Evolutionary conservation across 1,140 invertebrate species (phyloP).

Genomic region (Oreohelix idahoensis): DNA sequence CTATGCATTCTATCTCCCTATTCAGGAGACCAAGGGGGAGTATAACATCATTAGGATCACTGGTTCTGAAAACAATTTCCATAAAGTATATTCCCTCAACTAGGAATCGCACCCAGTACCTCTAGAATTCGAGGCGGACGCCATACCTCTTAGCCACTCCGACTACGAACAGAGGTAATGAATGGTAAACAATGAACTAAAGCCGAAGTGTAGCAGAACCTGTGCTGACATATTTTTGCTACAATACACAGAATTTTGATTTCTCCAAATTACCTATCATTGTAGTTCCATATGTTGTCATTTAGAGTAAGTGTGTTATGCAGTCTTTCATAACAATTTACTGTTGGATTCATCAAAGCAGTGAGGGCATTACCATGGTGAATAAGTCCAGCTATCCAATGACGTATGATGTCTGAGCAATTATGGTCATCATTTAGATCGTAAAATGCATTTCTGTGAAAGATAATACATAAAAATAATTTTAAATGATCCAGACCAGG

Average conservation of each 20-base stretch:
- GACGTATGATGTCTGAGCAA: conserved; percentile 9
- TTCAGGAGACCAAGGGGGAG: no score
- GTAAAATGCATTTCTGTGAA: conserved; percentile 11
- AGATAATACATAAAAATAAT: not conserved
- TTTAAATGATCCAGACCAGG: not conserved
- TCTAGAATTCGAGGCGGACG: no score
- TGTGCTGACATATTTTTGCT: no score
- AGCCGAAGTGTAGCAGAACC: no score
- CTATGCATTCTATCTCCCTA: no score
- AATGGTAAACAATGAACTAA: no score
- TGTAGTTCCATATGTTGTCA: conserved; percentile 15
- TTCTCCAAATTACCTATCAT: not conserved
- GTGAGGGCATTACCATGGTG: not conserved
- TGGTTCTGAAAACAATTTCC: no score
- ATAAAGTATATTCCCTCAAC: no score
- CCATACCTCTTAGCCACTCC: no score
- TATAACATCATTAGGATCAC: no score
- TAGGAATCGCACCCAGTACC: no score
- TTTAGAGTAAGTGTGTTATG: not conserved
- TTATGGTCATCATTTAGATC: not conserved
- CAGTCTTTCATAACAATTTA: conserved; percentile 20
- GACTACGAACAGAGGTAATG: no score
- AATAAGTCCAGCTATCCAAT: conserved; percentile 19
- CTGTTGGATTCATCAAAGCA: conserved; percentile 9
- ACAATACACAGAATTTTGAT: not conserved